Conservation (phyloP, 2,797 vertebrate species). For the Sebastes nivosus region DNA sequence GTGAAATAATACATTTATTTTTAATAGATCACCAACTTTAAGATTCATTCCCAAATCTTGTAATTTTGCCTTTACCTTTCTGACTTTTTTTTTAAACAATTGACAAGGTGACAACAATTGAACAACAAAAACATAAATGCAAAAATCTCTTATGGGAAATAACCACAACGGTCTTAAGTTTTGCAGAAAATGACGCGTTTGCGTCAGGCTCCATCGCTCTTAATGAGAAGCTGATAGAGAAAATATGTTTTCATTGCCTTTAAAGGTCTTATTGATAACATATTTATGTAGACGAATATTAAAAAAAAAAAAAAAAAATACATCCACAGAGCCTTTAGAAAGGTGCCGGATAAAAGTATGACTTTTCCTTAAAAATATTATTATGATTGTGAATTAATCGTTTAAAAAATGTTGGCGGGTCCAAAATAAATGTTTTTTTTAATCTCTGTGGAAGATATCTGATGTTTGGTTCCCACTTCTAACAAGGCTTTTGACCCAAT, state of each 20-base stretch:
- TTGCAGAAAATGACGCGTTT: rapidly evolving
- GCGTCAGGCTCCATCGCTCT: neutral
- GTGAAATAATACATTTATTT: neutral
- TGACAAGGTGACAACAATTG: no score
- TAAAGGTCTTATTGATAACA: neutral
- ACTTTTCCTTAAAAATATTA: no score
- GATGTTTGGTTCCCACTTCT: no score
- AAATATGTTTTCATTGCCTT: neutral
- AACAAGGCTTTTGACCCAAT: no score
- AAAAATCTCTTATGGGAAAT: neutral
- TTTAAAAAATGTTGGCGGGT: no score
- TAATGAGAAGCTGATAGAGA: neutral
- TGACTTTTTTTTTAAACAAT: neutral
- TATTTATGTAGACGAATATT: no score
- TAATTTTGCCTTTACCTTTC: neutral
- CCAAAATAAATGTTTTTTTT: no score
- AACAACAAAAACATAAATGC: neutral
- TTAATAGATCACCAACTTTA: neutral
- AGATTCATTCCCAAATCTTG: neutral
- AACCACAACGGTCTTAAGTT: neutral
- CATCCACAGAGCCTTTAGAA: no score
- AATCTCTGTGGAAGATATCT: no score
- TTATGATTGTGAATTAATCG: no score
- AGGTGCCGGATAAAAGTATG: no score
- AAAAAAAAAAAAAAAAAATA: no score